Evolutionary conservation across 2,113 vertebrate species (phyloP), one percentile per base, ranked within the genome.

Genomic region (Octodon degus): DNA sequence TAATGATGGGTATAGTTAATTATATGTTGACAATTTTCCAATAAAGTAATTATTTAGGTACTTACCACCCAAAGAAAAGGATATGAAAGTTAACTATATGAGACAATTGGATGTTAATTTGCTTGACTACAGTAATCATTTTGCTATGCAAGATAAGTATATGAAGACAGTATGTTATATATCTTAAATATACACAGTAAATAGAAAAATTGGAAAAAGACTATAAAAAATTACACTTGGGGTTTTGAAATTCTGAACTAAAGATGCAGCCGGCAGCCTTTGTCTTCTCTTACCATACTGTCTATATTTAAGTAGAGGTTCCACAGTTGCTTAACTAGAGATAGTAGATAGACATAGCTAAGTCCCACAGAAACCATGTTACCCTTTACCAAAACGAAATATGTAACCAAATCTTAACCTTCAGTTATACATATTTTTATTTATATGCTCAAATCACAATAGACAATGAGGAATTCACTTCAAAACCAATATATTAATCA

Each of bases 401-500:
- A 37, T 90, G 0, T 68, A 91, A 63, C 10, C 25, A 93, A 89
- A 58, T 40, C 62, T 17, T 89, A 43, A 25, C 83, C 13, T 91
- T 79, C 37, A 86, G 11, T 68, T 81, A 47, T 13, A 47, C 8
- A 65, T 16, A 70, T 55, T 58, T 94, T 70, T 62, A 47, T 74
- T 47, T 85, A 32, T 40, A 40, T 65, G 37, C 67, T 16, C 19
- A 93, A 91, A 43, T 88, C 77, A 77, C 13, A 94, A 40, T 53
- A 93, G 80, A 11, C 32, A 88, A 32, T 37, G 24, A 82, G 77
- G 55, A 17, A 77, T 43, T n/a, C n/a, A 77, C 53, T 85, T 91
- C 80, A 86, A 96, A 97, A 40, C 62, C 53, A 68, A 67, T 63
- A n/a, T 55, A 50, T 84, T 89, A 90, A 93, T 67, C 34, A 88